Percentiles rank a stretch among this genome's conserved stretches.
phyloP scores from a whole-genome alignment of 1,140 invertebrate species.

The Listronotus oregonensis region DNA sequence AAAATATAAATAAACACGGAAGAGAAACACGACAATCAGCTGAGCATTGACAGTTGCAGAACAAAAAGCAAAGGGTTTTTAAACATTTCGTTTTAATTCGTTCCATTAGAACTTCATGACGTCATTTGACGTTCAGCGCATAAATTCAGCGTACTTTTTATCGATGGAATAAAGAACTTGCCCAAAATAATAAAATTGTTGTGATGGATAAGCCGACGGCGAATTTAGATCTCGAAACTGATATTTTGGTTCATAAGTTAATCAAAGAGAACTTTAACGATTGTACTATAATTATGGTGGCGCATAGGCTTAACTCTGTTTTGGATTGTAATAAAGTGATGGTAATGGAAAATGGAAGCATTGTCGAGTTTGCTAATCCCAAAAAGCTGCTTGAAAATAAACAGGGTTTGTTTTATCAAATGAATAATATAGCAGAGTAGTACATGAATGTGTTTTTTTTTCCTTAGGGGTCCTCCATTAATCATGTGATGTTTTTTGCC shows the following conservation, averaged over 20 bases:
- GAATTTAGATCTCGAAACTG: constrained; percentile 71
- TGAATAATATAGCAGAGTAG: constrained; percentile 52
- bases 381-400: constrained; percentile 66
- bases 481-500: no score
- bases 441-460: no score
- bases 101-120: no score
- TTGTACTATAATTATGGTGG: constrained; percentile 81
- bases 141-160: no score
- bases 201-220: constrained; percentile 79
- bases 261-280: constrained; percentile 69
- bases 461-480: no score
- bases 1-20: no score
- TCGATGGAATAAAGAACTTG: no score
- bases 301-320: constrained; percentile 81
- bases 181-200: constrained; percentile 76
- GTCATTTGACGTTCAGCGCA: no score
- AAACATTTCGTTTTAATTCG: no score
- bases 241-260: constrained; percentile 70
- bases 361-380: constrained; percentile 73
- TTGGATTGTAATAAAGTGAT: constrained; percentile 78
- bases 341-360: constrained; percentile 70
- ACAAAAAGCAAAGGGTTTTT: no score
- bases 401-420: constrained; percentile 66
- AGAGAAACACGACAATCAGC: no score
- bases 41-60: no score